phyloP scores from a whole-genome alignment of 92 coral and sea anemone genomes.

The Paramuricea clavata region DNA sequence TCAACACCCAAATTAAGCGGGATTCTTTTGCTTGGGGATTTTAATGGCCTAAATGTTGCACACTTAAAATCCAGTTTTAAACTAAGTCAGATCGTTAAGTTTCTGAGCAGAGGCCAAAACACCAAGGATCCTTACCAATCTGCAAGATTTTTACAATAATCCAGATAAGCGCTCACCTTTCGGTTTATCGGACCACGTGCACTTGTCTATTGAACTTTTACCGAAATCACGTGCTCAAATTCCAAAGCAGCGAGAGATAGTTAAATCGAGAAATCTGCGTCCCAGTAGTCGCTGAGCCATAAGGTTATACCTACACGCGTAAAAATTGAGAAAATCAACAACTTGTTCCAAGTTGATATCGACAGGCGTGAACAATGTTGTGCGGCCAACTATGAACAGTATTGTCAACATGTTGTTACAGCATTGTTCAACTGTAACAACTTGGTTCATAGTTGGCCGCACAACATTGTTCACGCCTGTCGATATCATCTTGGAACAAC shows the following conservation, averaged over 20 bases:
- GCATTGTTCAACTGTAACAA: too few species aligned
- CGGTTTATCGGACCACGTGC: slow-evolving; percentile 46
- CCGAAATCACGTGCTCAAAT: not conserved
- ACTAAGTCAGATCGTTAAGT: slow-evolving; percentile 23
- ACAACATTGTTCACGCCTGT: too few species aligned
- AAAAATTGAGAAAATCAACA: too few species aligned
- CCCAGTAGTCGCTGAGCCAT: slow-evolving; percentile 39
- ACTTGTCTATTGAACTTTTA: slow-evolving; percentile 19
- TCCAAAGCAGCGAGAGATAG: not conserved
- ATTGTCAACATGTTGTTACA: too few species aligned
- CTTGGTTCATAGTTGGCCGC: too few species aligned
- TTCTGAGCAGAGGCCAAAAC: slow-evolving; percentile 25
- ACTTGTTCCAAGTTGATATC: too few species aligned
- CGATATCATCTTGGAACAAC: too few species aligned
- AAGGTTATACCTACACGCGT: slow-evolving; percentile 32
- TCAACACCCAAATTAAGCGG: not conserved
- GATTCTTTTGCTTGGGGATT: not conserved
- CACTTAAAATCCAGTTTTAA: not conserved
- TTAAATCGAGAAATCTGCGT: slow-evolving; percentile 2
- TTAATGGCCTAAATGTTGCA: not conserved
- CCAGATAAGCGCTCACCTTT: slow-evolving; percentile 21
- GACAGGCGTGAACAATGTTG: too few species aligned
- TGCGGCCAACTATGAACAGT: too few species aligned
- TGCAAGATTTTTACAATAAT: too few species aligned
- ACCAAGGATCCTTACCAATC: slow-evolving; percentile 6